Conservation (phyloP, 2,888 invertebrate species). For the Salticus scenicus region DNA sequence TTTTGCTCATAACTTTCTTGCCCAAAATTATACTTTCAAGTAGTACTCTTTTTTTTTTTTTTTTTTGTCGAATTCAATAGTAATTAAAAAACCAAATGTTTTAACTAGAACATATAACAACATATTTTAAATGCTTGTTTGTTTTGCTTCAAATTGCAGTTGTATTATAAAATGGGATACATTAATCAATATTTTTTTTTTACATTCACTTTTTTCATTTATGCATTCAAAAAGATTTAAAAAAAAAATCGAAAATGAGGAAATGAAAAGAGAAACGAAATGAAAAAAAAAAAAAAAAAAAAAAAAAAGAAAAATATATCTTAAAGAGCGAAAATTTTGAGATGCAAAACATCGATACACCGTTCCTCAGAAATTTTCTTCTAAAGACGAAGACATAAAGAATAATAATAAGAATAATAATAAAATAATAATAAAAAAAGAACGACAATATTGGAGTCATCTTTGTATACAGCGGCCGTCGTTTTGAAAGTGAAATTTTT, state of each 20-base stretch:
- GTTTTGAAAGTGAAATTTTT: conserved; percentile 69
- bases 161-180: conserved; percentile 33
- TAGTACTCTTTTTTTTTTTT: too few species aligned
- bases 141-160: conserved; percentile 33
- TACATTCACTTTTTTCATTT: conserved; percentile 54
- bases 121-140: conserved; percentile 45
- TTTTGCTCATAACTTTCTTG: too few species aligned
- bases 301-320: conserved; percentile 41
- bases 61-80: too few species aligned
- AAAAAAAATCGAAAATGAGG: neutral
- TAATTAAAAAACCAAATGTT: neutral
- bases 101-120: neutral
- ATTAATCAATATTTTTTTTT: conserved; percentile 56
- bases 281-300: conserved; percentile 36
- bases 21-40: too few species aligned
- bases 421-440: conserved; percentile 47
- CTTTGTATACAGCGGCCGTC: conserved; percentile 67
- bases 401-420: conserved; percentile 33
- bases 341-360: conserved; percentile 67
- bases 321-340: conserved; percentile 57
- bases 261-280: neutral
- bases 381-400: conserved; percentile 53
- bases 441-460: conserved; percentile 65
- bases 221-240: conserved; percentile 34
- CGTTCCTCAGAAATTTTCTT: conserved; percentile 44